Percentiles rank a stretch among this genome's conserved stretches.
Evolutionary conservation across 1,140 invertebrate species (phyloP).

Genomic region (Calephelis virginiensis): DNA sequence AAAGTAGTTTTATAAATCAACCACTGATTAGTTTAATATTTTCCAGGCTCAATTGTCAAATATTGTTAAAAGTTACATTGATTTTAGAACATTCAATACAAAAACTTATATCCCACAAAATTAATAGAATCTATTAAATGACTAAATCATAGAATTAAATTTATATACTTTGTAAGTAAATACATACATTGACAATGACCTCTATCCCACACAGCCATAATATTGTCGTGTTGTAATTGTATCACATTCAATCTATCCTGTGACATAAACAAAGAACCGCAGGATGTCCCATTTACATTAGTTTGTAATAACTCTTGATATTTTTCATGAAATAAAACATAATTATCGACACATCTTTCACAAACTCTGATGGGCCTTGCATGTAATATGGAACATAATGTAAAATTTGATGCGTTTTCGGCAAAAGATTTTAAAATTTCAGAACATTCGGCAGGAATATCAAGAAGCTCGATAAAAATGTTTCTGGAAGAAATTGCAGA

Average conservation of each 20-base stretch:
- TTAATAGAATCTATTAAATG: too few relatives aligned
- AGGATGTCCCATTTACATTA: slow-evolving; percentile 72
- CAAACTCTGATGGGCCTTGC: slow-evolving; percentile 78
- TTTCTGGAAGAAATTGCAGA: slow-evolving; percentile 6
- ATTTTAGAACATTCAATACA: too few relatives aligned
- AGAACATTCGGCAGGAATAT: slow-evolving; percentile 44
- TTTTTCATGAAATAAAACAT: slow-evolving; percentile 68
- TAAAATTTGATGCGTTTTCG: slow-evolving; percentile 71
- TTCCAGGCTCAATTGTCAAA: too few relatives aligned
- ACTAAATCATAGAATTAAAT: background rate
- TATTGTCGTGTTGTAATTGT: slow-evolving; percentile 72
- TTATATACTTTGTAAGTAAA: background rate
- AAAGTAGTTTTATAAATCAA: too few relatives aligned
- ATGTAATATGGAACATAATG: slow-evolving; percentile 75
- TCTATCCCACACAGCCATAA: slow-evolving; percentile 74
- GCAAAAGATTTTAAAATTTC: slow-evolving; percentile 67
- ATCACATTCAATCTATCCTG: slow-evolving; percentile 79
- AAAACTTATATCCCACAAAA: too few relatives aligned
- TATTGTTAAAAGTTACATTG: too few relatives aligned
- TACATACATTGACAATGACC: slow-evolving; percentile 79
- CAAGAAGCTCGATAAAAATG: background rate
- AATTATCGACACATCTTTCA: slow-evolving; percentile 75
- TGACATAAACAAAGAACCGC: slow-evolving; percentile 75
- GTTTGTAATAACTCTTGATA: slow-evolving; percentile 72
- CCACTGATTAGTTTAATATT: too few relatives aligned